Conservation (phyloP, 2,113 vertebrate genomes). For the Empidonax alnorum region DNA sequence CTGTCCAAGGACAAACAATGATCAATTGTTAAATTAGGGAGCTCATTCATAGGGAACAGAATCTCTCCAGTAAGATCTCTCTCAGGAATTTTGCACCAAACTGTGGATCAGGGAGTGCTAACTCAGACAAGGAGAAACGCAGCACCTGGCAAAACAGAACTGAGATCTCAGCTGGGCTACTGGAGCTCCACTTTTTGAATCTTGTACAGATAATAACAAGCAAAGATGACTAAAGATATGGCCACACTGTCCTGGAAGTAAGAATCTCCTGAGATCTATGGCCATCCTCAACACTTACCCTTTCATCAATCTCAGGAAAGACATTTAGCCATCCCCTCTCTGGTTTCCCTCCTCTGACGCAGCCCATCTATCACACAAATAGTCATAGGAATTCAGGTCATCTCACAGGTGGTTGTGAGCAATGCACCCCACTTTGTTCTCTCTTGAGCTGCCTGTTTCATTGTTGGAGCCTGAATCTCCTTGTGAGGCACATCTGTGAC, state of each 20-base stretch:
- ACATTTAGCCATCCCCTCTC: not conserved
- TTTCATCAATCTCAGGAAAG: not conserved
- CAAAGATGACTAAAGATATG: not conserved
- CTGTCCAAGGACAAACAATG: not conserved
- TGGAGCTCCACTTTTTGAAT: not conserved
- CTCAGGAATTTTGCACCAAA: not conserved
- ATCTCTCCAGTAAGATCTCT: not conserved
- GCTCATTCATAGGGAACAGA: not conserved
- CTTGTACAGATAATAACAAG: not conserved
- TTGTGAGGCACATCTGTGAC: accelerated
- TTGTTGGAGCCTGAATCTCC: not conserved
- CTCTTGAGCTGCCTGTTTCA: not conserved
- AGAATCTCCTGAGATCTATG: not conserved
- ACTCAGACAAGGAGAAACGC: not conserved
- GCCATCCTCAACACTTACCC: not conserved
- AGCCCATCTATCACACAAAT: not conserved
- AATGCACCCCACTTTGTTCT: not conserved
- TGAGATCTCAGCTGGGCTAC: not conserved
- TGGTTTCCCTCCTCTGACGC: not conserved
- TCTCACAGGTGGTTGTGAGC: not conserved
- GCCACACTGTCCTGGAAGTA: not conserved
- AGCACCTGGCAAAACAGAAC: not conserved
- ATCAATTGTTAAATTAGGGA: not conserved
- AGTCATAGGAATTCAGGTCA: accelerated
- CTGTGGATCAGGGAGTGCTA: not conserved